Base-by-base conservation (phyloP, 2,797 vertebrate species). In the Cryptoprocta ferox region DNA sequence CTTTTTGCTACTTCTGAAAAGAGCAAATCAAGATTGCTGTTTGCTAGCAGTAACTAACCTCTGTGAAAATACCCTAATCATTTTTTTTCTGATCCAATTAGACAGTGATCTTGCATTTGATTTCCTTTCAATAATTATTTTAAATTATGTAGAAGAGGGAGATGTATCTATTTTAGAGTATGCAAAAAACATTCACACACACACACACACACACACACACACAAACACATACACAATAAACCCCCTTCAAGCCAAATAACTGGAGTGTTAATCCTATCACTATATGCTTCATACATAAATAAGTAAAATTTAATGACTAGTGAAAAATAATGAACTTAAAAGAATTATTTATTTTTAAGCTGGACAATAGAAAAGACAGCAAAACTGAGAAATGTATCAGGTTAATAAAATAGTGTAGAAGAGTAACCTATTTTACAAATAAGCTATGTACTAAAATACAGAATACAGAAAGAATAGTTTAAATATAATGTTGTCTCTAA, bases 31-130 rank as follows among this genome's bases (percentile, higher is more conserved):
- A 39, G 89, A 86, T 78, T 96, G 15, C 14, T 82, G 10, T 84
- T 73, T 78, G 19, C 9, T 82, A 48, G 35, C 12, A 93, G 15
- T 70, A 53, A 85, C 65, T 75, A 76, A 71, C 7, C 16, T 81
- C 56, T 59, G 14, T 48, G 28, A 85, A 28, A 89, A 35, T 59
- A 63, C 37, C 2, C 6, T 89, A 56, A 71, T 66, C 71, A 30
- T 68, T 88, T 32, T 2, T 94, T 94, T 96, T 92, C 65, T 78
- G 45, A 96, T 65, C 48, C 39, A 94, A 18, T 89, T 87, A 92
- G 84, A 5, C 59, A 75, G 45, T 82, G 35, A 59, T 5, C 24
- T 83, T 92, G 59, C 50, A 89, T 90, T 87, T 94, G 13, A 80
- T 53, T 89, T 65, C 66, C 15, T 90, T 93, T 61, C 45, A 83